A percentile compares a stretch with the other conserved stretches of the same genome.
phyloP scores from a whole-genome alignment of 2,888 invertebrate species.

The Melangyna quadrimaculata region DNA sequence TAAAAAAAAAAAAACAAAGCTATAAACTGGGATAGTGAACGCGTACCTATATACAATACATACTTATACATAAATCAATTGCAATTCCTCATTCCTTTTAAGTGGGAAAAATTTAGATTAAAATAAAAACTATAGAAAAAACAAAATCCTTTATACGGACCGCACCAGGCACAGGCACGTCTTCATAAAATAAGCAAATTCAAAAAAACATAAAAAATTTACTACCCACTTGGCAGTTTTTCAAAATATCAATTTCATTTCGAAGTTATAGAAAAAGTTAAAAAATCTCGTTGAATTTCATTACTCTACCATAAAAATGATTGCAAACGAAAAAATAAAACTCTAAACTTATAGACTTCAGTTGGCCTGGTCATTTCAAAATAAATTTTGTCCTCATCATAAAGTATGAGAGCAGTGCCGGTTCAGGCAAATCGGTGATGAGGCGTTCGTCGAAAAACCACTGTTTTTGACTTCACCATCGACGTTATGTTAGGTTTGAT shows the following conservation, averaged over 20 bases:
- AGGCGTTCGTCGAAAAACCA: too few species aligned
- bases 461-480: background rate
- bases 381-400: background rate
- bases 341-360: background rate
- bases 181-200: slow-evolving; percentile 17
- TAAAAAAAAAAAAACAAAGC: background rate
- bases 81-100: background rate
- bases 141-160: background rate
- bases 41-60: background rate
- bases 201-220: slow-evolving; percentile 49
- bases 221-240: slow-evolving; percentile 67
- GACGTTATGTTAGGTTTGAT: too few species aligned
- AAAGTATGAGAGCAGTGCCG: background rate
- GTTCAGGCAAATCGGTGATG: too few species aligned
- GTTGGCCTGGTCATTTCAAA: background rate
- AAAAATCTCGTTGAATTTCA: slow-evolving; percentile 26
- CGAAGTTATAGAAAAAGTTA: slow-evolving; percentile 17
- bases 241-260: slow-evolving; percentile 70
- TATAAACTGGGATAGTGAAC: background rate
- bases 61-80: slow-evolving; percentile 4
- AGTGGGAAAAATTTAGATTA: background rate
- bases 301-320: slow-evolving; percentile 13
- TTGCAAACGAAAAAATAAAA: background rate
- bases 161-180: background rate
- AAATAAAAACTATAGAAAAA: background rate